Conservation (phyloP, 1,140 invertebrate species). For the Cylas formicarius region DNA sequence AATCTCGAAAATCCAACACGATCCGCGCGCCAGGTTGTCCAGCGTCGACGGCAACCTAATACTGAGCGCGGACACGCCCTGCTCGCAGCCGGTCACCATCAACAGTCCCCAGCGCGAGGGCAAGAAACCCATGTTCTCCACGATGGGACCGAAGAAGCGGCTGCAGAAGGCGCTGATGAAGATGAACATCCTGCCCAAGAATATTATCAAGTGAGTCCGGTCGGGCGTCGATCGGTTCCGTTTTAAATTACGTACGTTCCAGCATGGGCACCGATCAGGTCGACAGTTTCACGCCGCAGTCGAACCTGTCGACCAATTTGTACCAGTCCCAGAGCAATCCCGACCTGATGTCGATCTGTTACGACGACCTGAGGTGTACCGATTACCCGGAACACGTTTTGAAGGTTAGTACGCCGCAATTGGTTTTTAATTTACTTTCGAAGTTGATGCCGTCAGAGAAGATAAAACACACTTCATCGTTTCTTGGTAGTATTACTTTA, state of each 20-base stretch:
- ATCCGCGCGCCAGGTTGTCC: slow-evolving; percentile 57
- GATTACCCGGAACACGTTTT: slow-evolving; percentile 96
- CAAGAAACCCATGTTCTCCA: slow-evolving; percentile 71
- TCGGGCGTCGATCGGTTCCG: slow-evolving; percentile 10
- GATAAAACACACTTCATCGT: too few relatives aligned
- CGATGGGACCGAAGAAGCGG: slow-evolving; percentile 72
- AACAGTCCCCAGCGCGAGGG: slow-evolving; percentile 40
- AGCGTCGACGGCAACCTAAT: slow-evolving; percentile 52
- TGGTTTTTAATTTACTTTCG: too few relatives aligned
- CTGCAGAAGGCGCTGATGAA: slow-evolving; percentile 85
- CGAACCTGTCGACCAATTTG: slow-evolving; percentile 43
- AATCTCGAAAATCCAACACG: slow-evolving; percentile 54
- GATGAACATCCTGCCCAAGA: slow-evolving; percentile 86
- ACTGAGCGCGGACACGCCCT: slow-evolving; percentile 33
- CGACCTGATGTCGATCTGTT: slow-evolving; percentile 75
- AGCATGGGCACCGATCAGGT: slow-evolving; percentile 39
- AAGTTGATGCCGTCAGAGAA: too few relatives aligned
- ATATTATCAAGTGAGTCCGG: slow-evolving; percentile 59
- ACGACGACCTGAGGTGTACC: slow-evolving; percentile 62
- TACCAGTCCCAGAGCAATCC: slow-evolving; percentile 88
- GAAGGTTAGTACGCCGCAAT: slow-evolving; percentile 70
- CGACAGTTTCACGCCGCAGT: slow-evolving; percentile 35
- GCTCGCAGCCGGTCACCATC: slow-evolving; percentile 39
- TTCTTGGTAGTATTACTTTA: too few relatives aligned
- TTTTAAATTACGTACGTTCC: slow-evolving; percentile 10